Conservation (phyloP, 2,113 vertebrate species). For the Sphaerodactylus townsendi region DNA sequence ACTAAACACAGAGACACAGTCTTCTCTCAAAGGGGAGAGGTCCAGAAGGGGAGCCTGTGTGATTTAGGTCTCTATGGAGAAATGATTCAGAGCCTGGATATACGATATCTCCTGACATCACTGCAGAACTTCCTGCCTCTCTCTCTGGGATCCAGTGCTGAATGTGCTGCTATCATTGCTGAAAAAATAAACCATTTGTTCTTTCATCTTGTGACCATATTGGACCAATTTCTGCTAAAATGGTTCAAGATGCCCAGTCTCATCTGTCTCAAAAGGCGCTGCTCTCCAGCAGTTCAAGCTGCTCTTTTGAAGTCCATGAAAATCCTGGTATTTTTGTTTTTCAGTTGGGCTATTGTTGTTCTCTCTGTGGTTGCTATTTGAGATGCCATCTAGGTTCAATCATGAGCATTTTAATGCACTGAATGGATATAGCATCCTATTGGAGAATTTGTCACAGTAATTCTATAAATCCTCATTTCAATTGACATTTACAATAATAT, state of each 20-base stretch:
- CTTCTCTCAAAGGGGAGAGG: background rate
- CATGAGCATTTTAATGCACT: background rate
- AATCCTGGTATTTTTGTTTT: background rate
- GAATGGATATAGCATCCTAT: background rate
- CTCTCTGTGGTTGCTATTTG: slow-evolving; percentile 6
- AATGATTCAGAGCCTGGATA: background rate
- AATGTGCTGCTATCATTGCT: slow-evolving; percentile 8
- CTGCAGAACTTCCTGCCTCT: fast-evolving
- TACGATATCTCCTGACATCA: slow-evolving; percentile 5
- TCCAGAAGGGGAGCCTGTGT: background rate
- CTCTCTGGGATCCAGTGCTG: background rate
- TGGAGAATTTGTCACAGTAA: background rate
- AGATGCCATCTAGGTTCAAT: slow-evolving; percentile 9
- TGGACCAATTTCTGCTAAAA: slow-evolving; percentile 18
- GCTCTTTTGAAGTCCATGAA: background rate
- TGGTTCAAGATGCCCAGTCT: background rate
- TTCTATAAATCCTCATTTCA: background rate
- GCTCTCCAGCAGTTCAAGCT: background rate
- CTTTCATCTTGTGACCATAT: slow-evolving; percentile 10
- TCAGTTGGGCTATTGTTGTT: background rate
- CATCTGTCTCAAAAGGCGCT: fast-evolving
- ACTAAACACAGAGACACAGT: background rate
- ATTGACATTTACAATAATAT: background rate
- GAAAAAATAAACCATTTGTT: slow-evolving; percentile 31
- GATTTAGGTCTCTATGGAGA: background rate